Conservation (phyloP, 2,888 invertebrate species). For the Bursaphelenchus okinawaensis region DNA sequence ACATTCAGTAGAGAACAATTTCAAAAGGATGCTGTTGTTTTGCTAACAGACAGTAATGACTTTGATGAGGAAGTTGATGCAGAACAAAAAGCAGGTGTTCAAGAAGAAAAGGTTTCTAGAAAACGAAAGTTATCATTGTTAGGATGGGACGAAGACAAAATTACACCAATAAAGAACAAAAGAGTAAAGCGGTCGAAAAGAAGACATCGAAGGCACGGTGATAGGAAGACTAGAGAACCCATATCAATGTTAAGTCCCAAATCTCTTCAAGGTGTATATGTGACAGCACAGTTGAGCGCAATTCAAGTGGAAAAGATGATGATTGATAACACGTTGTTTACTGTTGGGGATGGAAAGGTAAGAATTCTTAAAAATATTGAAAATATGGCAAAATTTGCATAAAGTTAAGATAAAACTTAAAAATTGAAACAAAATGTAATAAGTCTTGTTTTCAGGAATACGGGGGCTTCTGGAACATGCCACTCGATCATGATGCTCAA, state of each 20-base stretch:
- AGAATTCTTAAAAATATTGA: background rate
- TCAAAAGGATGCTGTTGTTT: background rate
- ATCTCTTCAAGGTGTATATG: conserved; percentile 42
- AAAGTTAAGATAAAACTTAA: too few relatives aligned
- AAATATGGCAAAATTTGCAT: too few relatives aligned
- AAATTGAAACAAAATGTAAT: too few relatives aligned
- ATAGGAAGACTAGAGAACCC: conserved; percentile 7
- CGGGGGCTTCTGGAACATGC: conserved; percentile 48
- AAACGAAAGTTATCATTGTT: background rate
- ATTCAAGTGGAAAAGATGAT: conserved; percentile 38
- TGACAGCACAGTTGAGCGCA: conserved; percentile 45
- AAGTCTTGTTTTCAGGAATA: conserved; percentile 43
- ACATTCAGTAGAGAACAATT: background rate
- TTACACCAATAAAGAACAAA: background rate
- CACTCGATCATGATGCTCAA: conserved; percentile 42
- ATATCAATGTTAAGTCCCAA: conserved; percentile 4
- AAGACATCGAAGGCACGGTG: background rate
- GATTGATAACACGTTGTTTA: conserved; percentile 36
- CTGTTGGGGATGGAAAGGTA: conserved; percentile 50
- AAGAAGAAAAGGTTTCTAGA: conserved; percentile 9
- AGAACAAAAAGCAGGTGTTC: conserved; percentile 7
- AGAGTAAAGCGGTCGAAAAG: background rate
- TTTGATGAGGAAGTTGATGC: background rate
- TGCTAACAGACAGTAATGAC: background rate
- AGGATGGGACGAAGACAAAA: background rate